Evolutionary conservation across 37 sponge, comb jelly and placozoan species (phyloP), one percentile per base, ranked within the genome.

Genomic region (Halichondria panicea): DNA sequence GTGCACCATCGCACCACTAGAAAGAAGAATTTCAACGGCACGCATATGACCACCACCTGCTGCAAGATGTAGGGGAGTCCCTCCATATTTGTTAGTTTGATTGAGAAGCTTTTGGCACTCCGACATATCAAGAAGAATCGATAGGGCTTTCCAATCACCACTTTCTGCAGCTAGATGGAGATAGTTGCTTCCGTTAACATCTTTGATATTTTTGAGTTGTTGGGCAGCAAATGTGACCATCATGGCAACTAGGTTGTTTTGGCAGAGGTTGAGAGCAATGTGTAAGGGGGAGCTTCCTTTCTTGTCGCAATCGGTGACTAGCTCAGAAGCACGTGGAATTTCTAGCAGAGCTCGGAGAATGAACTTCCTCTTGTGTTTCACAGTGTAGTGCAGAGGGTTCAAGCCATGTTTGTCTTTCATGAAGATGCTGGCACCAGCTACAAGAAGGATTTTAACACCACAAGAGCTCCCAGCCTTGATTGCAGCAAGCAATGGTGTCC

Each of bases 51-150:
- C 96, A 27, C 43, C 24, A 2, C 0, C 27, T 22, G 92, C 84
- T 44, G 90, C 96, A 30, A 53, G 8, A 44, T 95, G 96, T 8
- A 95, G 86, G 24, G 95, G 95, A 18, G 95, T 95, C 6, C 34
- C 54, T 64, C 93, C 95, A 46, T 27, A 27, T 0, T 44, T 37
- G 72, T 87, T 76, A 41, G 53, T 53, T 55, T 95, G 85, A 48
- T 95, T 95, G 27, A 95, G 74, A 19, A 87, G 68, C 37, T 66
- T 66, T 31, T 61, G 66, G 37, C 82, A 72, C 7, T 59, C 67
- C 0, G 71, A 60, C n/a, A 74, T 80, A 18, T 76, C 72, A 1
- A 91, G 66, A 9, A 91, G 59, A 4, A 58, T 39, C 15, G 77
- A 48, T 13, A 91, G 58, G 24, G 74, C 63, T 34, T 54, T 69